Evolutionary conservation across 2,797 vertebrate species (phyloP).

Genomic region (Antennarius maculatus): DNA sequence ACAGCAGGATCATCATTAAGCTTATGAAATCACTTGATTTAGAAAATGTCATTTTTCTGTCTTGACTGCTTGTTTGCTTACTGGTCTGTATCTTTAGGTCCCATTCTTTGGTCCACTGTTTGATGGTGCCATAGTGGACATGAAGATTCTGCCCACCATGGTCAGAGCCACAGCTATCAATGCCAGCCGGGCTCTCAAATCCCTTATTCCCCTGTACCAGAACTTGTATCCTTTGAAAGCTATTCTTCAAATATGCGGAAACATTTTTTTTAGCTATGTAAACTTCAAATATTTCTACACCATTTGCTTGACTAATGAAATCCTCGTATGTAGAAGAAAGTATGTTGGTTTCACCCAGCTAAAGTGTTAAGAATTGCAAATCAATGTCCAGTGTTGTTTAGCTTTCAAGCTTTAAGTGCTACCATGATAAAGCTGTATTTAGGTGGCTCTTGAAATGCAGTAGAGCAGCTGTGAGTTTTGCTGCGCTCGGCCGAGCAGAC

Average conservation of each 20-base stretch:
- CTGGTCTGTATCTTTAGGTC: slow-evolving; percentile 78
- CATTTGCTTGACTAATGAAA: slow-evolving; percentile 10
- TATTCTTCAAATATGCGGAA: not conserved
- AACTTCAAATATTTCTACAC: not conserved
- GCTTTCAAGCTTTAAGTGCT: slow-evolving; percentile 54
- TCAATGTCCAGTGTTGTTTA: slow-evolving; percentile 58
- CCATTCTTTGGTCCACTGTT: slow-evolving; percentile 98
- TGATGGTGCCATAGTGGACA: slow-evolving; percentile 97
- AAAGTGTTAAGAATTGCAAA: slow-evolving; percentile 59
- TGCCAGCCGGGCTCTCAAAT: slow-evolving; percentile 96
- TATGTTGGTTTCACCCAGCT: slow-evolving; percentile 43
- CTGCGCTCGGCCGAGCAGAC: not conserved
- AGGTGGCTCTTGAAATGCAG: slow-evolving; percentile 43
- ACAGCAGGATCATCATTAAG: not conserved
- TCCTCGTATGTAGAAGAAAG: slow-evolving; percentile 11
- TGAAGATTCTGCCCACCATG: slow-evolving; percentile 95
- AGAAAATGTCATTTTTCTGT: not conserved
- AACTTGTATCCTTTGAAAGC: slow-evolving; percentile 95
- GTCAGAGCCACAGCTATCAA: slow-evolving; percentile 98
- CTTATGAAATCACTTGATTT: not conserved
- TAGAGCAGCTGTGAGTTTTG: slow-evolving; percentile 24
- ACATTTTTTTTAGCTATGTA: not conserved
- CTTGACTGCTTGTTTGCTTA: not conserved
- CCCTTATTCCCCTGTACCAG: slow-evolving; percentile 96
- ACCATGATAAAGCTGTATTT: slow-evolving; percentile 50